phyloP scores from a whole-genome alignment of 1,140 invertebrate genomes.

The Phymorhynchus buccinoides region DNA sequence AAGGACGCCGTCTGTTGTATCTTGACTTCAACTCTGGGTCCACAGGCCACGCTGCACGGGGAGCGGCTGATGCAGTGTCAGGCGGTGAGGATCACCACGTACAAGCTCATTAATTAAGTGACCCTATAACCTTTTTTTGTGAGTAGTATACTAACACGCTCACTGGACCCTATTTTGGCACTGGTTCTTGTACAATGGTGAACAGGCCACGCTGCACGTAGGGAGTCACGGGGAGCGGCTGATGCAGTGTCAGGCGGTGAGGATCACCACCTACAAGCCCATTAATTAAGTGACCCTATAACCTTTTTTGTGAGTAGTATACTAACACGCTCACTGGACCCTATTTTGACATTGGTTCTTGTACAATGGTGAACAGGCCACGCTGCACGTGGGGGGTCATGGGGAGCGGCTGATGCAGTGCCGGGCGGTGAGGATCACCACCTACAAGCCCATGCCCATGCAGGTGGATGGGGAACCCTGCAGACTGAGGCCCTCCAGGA shows the following conservation, averaged over 20 bases:
- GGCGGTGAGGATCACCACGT: slow-evolving; percentile 89
- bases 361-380: slow-evolving; percentile 79
- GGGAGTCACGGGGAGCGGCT: slow-evolving; percentile 96
- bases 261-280: slow-evolving; percentile 90
- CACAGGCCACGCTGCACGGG: slow-evolving; percentile 94
- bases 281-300: too few species aligned
- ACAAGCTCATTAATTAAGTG: slow-evolving; percentile 93
- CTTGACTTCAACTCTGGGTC: too few species aligned
- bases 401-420: slow-evolving; percentile 96
- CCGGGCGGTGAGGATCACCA: slow-evolving; percentile 88
- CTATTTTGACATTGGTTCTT: too few species aligned
- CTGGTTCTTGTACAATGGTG: too few species aligned
- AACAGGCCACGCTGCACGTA: slow-evolving; percentile 92
- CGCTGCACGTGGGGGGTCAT: slow-evolving; percentile 96
- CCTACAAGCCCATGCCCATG: slow-evolving; percentile 88
- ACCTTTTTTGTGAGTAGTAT: too few species aligned
- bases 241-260: slow-evolving; percentile 90
- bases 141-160: too few species aligned
- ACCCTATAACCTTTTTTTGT: too few species aligned
- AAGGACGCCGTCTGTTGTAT: too few species aligned
- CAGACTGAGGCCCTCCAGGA: slow-evolving; percentile 90
- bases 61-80: slow-evolving; percentile 94
- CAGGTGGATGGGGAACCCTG: slow-evolving; percentile 95
- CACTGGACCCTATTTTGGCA: too few species aligned
- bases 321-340: too few species aligned